Conservation (phyloP, 2,113 vertebrate species). For the Pongo abelii region DNA sequence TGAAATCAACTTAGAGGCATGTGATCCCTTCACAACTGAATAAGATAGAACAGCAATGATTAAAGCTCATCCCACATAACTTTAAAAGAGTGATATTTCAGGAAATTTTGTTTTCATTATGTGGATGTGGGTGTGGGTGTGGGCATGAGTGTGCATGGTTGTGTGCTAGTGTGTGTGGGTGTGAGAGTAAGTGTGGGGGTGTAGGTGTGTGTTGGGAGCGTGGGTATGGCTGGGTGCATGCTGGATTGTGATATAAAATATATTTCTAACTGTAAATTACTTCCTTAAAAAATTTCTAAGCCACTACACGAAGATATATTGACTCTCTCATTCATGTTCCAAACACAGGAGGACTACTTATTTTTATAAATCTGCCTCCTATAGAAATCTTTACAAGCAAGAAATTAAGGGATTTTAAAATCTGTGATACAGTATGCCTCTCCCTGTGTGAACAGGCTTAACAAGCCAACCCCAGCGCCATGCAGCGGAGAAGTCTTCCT, state of each 20-base stretch:
- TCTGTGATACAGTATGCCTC: neutral
- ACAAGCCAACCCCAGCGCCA: neutral
- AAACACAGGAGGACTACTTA: neutral
- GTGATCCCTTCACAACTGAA: neutral
- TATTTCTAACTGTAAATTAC: neutral
- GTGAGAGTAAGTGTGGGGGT: no score
- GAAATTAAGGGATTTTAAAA: slow-evolving; percentile 12
- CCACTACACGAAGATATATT: neutral
- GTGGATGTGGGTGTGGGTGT: neutral
- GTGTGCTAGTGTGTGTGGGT: no score
- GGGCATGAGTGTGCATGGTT: neutral
- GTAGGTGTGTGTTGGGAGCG: neutral
- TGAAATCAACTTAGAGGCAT: neutral
- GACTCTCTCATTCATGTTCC: neutral
- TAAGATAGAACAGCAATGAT: neutral
- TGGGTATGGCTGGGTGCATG: neutral
- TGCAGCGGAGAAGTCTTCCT: neutral
- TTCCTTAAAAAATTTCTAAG: slow-evolving; percentile 15
- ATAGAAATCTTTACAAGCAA: neutral
- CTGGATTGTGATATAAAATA: neutral
- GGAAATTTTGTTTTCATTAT: neutral
- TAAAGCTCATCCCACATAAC: neutral
- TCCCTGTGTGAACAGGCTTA: neutral
- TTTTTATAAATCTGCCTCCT: neutral
- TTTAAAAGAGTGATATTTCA: neutral